These are phyloP conservation scores for Lissocephala sabroskyi DNA, from an alignment of 2,888 invertebrate genomes.

Conservation along the genomic window DNA sequence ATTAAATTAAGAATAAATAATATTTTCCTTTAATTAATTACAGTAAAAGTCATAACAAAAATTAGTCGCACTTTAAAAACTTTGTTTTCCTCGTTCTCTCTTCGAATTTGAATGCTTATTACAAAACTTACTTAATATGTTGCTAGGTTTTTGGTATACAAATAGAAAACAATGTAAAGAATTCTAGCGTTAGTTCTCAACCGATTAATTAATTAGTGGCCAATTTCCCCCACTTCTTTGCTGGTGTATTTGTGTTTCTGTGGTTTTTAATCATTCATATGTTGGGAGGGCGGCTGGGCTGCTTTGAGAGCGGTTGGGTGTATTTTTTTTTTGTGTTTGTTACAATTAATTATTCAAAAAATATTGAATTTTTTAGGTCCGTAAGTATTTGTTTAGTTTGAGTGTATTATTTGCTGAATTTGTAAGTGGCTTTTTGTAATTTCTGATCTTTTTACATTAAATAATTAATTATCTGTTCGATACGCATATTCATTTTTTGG, in stretches of 20 bases:
- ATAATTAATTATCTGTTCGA: conserved; percentile 11
- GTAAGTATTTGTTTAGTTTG: too few species aligned
- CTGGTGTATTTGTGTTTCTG: conserved; percentile 6
- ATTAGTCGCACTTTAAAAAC: conserved; percentile 29
- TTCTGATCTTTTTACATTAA: conserved; percentile 4
- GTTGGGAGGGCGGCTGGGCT: too few species aligned
- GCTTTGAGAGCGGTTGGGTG: too few species aligned
- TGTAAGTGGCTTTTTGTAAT: background rate
- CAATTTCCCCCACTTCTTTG: conserved; percentile 4
- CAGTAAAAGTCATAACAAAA: conserved; percentile 61
- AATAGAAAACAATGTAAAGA: conserved; percentile 45
- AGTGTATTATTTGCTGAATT: background rate
- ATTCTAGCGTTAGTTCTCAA: conserved; percentile 24
- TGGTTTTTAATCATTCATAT: conserved; percentile 2
- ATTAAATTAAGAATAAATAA: conserved; percentile 43
- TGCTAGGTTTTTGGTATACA: conserved; percentile 25
- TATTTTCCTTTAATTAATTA: conserved; percentile 58
- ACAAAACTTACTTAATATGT: conserved; percentile 25
- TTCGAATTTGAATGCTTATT: conserved; percentile 35
- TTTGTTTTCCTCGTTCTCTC: too few species aligned
- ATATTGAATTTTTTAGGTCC: too few species aligned
- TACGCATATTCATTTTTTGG: conserved; percentile 7
- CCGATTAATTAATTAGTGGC: background rate
- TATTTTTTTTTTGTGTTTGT: background rate
- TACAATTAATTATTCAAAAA: background rate